These are phyloP conservation scores for Eurypyga helias DNA, from an alignment of 2,113 vertebrate genomes.

Conservation along the genomic window DNA sequence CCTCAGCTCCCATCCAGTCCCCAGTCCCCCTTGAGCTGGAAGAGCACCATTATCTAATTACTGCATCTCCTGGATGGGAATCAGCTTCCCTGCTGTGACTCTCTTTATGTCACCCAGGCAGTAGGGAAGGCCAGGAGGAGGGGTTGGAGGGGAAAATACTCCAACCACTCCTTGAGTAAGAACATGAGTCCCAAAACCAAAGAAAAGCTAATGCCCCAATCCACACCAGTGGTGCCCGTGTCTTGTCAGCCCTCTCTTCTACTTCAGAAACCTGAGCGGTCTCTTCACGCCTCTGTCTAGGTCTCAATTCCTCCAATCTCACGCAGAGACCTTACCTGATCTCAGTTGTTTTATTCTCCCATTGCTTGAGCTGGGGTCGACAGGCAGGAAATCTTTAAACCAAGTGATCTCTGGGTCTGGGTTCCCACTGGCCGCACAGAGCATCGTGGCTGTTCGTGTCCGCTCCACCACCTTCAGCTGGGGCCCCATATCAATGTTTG, in stretches of 20 bases:
- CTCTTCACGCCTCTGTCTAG: rapidly evolving
- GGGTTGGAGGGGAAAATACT: neutral
- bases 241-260: neutral
- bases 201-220: neutral
- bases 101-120: neutral
- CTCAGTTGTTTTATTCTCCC: constrained; percentile 96
- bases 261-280: neutral
- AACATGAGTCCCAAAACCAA: neutral
- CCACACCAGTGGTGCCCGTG: rapidly evolving
- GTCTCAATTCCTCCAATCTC: neutral
- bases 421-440: constrained; percentile 95
- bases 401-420: constrained; percentile 98
- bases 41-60: neutral
- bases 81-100: neutral
- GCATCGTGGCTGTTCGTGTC: constrained; percentile 95
- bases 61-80: neutral
- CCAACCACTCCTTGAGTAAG: neutral
- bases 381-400: constrained; percentile 98
- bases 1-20: neutral
- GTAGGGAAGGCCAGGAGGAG: neutral
- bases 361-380: constrained; percentile 91
- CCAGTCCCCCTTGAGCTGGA: neutral
- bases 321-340: constrained; percentile 83
- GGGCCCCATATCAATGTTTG: constrained; percentile 98
- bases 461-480: constrained; percentile 98